Base-by-base conservation (phyloP, 1,140 invertebrate genomes). In the Pseudomyrmex pallidus region DNA sequence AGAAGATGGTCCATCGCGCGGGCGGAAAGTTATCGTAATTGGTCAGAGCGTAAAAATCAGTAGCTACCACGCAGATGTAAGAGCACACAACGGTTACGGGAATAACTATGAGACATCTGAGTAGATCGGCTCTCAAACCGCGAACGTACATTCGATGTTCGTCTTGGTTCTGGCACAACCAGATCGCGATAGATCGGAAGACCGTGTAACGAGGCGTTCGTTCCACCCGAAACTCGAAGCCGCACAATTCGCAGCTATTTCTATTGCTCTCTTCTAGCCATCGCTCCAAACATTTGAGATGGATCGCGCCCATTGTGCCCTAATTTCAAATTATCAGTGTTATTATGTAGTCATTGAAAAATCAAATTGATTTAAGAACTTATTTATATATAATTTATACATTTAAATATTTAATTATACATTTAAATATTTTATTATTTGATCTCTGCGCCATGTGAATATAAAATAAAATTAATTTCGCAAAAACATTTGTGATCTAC, bases 251-350 rank as follows among this genome's bases (percentile, higher is more conserved):
- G 50, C 94, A 95, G 46, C 77, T 90, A 57, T 90, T 91, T 66
- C 90, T 91, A 50, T 93, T 92, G 52, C 93, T 91, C 70, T 94
- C 93, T 64, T 91, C 92, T 5, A 96, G 86, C 95, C 95, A 96
- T 52, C 91, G 92, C 87, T 96, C 95, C 46, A 96, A 87, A 84
- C 95, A 96, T 15, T 90, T 90, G 12, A 94, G 87, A 90, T 96
- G 95, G 13, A 96, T 92, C 17, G 94, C 90, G 3, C 95, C 95
- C 87, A 96, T 95, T 25, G 95, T 94, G 46, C 95, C 95, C 92
- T 93, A 82, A 56, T 68, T 1, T 35, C 35, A 35, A 35, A 3
- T 22, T 85, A 80, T 80, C 66, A 2, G 54, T 44, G 20, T 67
- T 15, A 52, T 64, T 76, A 20, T 35, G 35, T 35, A 35, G 35